phyloP scores from a whole-genome alignment of 2,888 invertebrate genomes.

The Erebia aethiops region DNA sequence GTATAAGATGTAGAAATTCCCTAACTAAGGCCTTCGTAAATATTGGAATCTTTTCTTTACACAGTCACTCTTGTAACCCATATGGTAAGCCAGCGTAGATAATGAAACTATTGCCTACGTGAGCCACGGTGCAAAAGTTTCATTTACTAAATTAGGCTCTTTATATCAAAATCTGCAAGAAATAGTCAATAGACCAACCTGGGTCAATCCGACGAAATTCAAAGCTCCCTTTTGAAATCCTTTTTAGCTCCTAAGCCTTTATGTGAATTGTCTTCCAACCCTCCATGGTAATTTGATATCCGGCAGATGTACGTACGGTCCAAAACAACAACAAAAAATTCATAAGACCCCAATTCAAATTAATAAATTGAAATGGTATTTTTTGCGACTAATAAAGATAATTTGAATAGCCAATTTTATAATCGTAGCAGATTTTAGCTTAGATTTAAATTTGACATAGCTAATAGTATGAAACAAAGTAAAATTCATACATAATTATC shows the following conservation, averaged over 20 bases:
- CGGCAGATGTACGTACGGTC: constrained; percentile 9
- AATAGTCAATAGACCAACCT: too few relatives aligned
- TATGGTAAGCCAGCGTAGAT: background rate
- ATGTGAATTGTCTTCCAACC: constrained; percentile 13
- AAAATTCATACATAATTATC: too few relatives aligned
- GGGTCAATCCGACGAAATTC: background rate
- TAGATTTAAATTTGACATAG: background rate
- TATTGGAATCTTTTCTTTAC: background rate
- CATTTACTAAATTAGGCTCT: too few relatives aligned
- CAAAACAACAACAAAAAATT: background rate
- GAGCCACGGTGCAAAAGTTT: too few relatives aligned
- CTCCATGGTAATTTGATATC: constrained; percentile 16
- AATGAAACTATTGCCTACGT: background rate
- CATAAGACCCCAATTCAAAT: background rate
- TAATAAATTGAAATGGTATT: background rate
- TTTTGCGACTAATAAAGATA: background rate
- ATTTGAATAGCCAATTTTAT: background rate
- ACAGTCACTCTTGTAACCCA: background rate
- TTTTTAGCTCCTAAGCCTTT: constrained; percentile 26
- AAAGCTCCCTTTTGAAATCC: background rate
- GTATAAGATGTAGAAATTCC: background rate
- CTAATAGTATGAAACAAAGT: background rate
- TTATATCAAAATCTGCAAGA: too few relatives aligned
- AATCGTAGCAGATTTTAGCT: background rate
- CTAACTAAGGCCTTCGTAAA: background rate